Evolutionary conservation across 2,113 vertebrate species (phyloP).

Genomic region (Podocnemis expansa): DNA sequence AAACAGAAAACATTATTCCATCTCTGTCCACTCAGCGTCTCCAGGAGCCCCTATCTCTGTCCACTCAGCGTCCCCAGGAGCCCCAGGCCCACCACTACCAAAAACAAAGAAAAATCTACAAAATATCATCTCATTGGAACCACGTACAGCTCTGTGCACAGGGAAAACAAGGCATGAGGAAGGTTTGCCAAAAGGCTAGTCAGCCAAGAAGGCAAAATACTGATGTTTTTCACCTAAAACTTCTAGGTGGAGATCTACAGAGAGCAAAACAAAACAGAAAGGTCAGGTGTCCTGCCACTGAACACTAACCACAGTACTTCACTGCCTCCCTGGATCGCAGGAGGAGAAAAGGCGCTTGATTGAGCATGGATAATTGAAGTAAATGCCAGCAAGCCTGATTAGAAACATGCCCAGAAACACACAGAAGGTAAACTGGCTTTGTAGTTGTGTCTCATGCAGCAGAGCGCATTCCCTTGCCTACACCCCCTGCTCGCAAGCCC

Average conservation of each 20-base stretch:
- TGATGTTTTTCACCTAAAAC: background rate
- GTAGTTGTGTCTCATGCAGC: background rate
- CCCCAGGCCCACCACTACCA: background rate
- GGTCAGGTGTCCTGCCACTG: background rate
- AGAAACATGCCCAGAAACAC: background rate
- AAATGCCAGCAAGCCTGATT: background rate
- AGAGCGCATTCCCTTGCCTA: background rate
- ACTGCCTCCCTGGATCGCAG: accelerated
- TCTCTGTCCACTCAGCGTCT: no score
- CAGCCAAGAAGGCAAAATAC: background rate
- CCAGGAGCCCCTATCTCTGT: background rate
- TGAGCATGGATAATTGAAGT: accelerated
- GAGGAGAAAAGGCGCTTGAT: accelerated
- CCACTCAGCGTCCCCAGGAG: background rate
- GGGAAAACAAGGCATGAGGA: background rate
- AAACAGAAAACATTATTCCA: no score
- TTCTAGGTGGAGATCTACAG: background rate
- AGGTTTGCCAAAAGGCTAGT: background rate
- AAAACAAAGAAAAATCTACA: background rate
- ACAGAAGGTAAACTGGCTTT: background rate
- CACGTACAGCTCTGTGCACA: background rate
- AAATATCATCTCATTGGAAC: background rate
- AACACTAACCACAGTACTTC: accelerated
- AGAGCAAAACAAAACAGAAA: background rate
- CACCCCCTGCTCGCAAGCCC: background rate